These are phyloP conservation scores for Myripristis jacobus DNA, from an alignment of 2,797 vertebrate species.

Conservation along the genomic window DNA sequence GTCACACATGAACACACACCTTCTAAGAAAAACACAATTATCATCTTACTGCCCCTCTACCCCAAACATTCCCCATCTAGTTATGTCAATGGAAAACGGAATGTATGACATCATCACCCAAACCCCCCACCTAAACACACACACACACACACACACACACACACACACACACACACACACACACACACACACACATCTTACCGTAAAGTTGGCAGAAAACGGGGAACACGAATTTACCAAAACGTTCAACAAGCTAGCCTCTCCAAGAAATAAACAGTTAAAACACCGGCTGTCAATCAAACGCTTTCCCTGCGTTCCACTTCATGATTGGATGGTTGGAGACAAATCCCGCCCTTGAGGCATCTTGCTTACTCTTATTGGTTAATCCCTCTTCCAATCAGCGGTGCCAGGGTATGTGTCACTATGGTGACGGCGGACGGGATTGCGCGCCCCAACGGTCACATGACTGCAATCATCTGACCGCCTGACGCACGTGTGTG, in stretches of 20 bases:
- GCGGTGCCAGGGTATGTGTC: conserved; percentile 33
- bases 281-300: conserved; percentile 47
- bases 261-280: conserved; percentile 48
- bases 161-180: background rate
- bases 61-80: conserved; percentile 72
- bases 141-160: too few species aligned
- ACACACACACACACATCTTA: conserved; percentile 24
- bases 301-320: background rate
- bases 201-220: conserved; percentile 59
- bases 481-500: conserved; percentile 42
- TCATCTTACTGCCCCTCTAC: conserved; percentile 69
- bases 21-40: conserved; percentile 75
- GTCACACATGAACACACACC: conserved; percentile 30
- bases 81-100: conserved; percentile 81
- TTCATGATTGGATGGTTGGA: background rate
- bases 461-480: conserved; percentile 70
- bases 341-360: conserved; percentile 42
- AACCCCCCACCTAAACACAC: conserved; percentile 56
- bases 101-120: conserved; percentile 79
- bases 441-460: conserved; percentile 43
- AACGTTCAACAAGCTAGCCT: background rate
- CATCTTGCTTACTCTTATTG: conserved; percentile 48
- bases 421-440: conserved; percentile 68
- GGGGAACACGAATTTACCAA: background rate
- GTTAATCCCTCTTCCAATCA: conserved; percentile 64